These are phyloP conservation scores for Phaethon lepturus DNA, from an alignment of 2,113 vertebrate genomes.

Conservation along the genomic window DNA sequence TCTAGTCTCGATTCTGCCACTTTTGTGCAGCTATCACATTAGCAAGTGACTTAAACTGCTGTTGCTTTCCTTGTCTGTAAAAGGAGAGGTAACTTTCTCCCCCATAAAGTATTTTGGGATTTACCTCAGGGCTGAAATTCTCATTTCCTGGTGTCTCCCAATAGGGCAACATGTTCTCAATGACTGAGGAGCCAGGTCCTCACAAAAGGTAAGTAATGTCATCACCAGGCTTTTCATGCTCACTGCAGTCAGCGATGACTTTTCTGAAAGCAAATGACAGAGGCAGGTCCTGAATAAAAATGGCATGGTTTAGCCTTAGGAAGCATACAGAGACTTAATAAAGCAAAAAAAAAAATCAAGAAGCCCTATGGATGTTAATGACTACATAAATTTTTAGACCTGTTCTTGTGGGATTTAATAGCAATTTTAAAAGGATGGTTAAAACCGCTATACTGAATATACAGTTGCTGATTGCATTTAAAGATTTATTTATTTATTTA, in stretches of 20 bases:
- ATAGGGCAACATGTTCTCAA: not conserved
- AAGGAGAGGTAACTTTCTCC: not conserved
- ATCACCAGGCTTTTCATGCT: not conserved
- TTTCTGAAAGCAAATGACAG: not conserved
- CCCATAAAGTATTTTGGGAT: not conserved
- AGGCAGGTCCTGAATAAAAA: slow-evolving; percentile 12
- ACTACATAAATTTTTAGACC: not conserved
- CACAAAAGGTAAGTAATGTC: not conserved
- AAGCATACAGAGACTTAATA: not conserved
- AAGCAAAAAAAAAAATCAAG: not conserved
- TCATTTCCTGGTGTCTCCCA: not conserved
- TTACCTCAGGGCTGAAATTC: not conserved
- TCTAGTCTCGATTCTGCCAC: not conserved
- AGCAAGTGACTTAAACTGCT: not conserved
- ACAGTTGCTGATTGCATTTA: not conserved
- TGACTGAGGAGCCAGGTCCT: not conserved
- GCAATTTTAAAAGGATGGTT: not conserved
- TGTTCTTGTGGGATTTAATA: not conserved
- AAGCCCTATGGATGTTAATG: not conserved
- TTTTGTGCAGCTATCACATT: not conserved
- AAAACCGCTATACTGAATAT: not conserved
- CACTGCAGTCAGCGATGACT: not conserved
- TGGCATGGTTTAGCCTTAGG: not conserved
- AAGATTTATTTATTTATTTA: not conserved
- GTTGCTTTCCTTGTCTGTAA: not conserved